Conservation (phyloP, 2,888 invertebrate genomes). For the Atethmia centrago region DNA sequence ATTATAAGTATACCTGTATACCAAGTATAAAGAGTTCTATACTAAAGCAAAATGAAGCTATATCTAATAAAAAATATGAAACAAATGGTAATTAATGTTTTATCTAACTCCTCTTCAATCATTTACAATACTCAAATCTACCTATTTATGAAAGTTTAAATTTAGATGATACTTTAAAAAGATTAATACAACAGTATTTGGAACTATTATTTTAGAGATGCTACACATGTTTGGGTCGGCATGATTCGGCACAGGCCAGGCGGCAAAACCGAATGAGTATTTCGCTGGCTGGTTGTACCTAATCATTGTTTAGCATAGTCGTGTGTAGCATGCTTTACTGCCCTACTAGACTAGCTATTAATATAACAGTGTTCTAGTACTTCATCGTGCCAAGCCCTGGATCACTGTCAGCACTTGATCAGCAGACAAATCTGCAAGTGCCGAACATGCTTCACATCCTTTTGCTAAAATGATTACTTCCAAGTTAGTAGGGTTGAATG, state of each 20-base stretch:
- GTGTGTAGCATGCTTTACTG: neutral
- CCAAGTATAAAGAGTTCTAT: neutral
- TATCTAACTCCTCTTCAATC: neutral
- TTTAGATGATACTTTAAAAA: neutral
- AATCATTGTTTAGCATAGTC: neutral
- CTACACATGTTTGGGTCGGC: neutral
- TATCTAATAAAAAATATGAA: neutral
- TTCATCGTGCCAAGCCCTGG: constrained; percentile 64
- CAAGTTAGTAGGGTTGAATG: constrained; percentile 3
- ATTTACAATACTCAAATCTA: neutral
- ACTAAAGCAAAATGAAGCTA: neutral
- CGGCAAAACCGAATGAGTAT: neutral
- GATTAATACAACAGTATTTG: neutral
- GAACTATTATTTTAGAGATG: neutral
- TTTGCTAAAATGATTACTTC: constrained; percentile 71
- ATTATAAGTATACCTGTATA: neutral
- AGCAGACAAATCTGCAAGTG: constrained; percentile 66
- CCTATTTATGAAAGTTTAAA: neutral
- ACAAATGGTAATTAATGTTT: neutral
- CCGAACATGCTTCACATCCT: constrained; percentile 74
- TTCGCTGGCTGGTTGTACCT: neutral
- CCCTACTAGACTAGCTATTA: neutral
- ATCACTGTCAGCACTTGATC: constrained; percentile 72
- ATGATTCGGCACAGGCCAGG: no score
- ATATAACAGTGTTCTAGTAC: constrained; percentile 23